Conservation (phyloP, 2,113 vertebrate genomes). For the Thalassarche chlororhynchos region DNA sequence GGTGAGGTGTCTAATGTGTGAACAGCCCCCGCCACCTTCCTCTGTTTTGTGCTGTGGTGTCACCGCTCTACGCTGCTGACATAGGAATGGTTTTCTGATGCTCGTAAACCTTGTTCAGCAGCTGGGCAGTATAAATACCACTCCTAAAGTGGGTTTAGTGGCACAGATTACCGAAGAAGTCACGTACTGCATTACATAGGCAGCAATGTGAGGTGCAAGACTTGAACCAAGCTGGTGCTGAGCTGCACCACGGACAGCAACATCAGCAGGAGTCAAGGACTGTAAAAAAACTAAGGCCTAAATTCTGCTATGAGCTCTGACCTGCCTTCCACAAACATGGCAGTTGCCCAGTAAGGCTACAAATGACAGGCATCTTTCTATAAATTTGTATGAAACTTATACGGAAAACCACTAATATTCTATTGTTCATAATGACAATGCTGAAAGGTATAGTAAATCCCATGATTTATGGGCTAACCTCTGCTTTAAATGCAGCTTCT, state of each 20-base stretch:
- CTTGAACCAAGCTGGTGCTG: background rate
- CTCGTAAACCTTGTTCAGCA: background rate
- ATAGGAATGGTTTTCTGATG: background rate
- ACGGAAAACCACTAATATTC: background rate
- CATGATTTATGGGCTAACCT: background rate
- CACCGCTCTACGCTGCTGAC: background rate
- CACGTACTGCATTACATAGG: rapidly evolving
- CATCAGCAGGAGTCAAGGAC: background rate
- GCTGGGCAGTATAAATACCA: background rate
- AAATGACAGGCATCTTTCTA: background rate
- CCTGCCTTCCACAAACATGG: background rate
- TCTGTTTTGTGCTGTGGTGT: background rate
- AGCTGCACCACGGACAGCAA: background rate
- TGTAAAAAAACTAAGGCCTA: background rate
- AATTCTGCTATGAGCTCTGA: background rate
- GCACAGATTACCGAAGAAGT: rapidly evolving
- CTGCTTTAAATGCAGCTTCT: background rate
- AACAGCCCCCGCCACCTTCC: background rate
- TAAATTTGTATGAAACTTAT: background rate
- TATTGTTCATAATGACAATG: background rate
- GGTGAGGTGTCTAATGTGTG: too few relatives aligned
- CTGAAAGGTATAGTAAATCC: background rate
- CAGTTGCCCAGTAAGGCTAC: background rate
- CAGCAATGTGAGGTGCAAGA: background rate
- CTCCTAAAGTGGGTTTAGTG: background rate